Conservation (phyloP, 2,113 vertebrate species). For the Piliocolobus tephrosceles region DNA sequence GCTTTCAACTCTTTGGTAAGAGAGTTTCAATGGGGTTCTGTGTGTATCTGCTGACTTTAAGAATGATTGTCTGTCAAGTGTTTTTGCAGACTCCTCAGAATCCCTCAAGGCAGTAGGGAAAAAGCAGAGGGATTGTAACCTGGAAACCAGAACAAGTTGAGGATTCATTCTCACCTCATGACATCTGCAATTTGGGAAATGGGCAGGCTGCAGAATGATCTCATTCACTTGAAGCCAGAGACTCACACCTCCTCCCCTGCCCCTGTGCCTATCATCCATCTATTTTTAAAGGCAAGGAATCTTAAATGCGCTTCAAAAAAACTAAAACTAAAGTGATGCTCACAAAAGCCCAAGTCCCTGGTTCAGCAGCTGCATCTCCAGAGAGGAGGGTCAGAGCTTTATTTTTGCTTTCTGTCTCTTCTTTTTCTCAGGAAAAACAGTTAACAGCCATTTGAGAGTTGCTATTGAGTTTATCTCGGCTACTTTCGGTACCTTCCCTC, state of each 20-base stretch:
- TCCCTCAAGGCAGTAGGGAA: neutral
- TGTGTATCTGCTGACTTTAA: slow-evolving; percentile 47
- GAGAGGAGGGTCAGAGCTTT: neutral
- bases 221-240: slow-evolving; percentile 63
- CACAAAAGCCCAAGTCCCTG: slow-evolving; percentile 26
- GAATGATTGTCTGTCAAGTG: slow-evolving; percentile 52
- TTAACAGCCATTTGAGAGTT: neutral
- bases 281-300: slow-evolving; percentile 51
- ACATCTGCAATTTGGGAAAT: slow-evolving; percentile 62
- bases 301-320: slow-evolving; percentile 29
- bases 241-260: slow-evolving; percentile 5
- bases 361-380: neutral
- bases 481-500: neutral
- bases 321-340: slow-evolving; percentile 17
- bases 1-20: slow-evolving; percentile 52
- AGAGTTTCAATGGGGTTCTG: neutral
- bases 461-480: neutral
- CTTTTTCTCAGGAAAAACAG: neutral
- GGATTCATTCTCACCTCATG: slow-evolving; percentile 74
- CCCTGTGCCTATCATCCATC: neutral
- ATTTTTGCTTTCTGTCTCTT: neutral
- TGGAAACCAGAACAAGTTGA: slow-evolving; percentile 71
- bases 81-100: slow-evolving; percentile 55
- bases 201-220: slow-evolving; percentile 57
- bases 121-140: slow-evolving; percentile 64